phyloP scores from a whole-genome alignment of 2,113 vertebrate species.

The Glaucidium brasilianum region DNA sequence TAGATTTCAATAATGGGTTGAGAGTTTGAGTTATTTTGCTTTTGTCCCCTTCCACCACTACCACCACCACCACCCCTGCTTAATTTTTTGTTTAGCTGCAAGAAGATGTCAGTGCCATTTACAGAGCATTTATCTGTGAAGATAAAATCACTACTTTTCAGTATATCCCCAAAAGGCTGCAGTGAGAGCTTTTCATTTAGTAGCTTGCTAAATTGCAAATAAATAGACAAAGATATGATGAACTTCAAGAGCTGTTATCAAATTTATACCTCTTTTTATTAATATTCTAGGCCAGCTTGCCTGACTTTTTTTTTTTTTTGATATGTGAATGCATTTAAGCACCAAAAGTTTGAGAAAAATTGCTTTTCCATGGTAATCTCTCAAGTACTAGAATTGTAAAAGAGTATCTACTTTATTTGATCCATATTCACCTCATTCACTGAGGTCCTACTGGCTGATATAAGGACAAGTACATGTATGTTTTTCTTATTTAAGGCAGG shows the following conservation, averaged over 20 bases:
- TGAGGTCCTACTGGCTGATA: neutral
- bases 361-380: neutral
- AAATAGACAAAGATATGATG: neutral
- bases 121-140: neutral
- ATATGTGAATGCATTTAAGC: neutral
- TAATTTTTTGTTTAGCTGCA: neutral
- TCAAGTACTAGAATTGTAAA: neutral
- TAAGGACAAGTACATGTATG: accelerated
- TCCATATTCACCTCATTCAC: neutral
- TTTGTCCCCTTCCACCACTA: neutral
- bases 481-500: neutral
- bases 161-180: neutral
- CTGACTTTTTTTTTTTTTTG: neutral
- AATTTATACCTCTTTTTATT: neutral
- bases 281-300: neutral
- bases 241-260: neutral
- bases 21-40: neutral
- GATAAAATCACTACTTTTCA: neutral
- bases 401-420: neutral
- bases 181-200: neutral
- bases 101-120: neutral
- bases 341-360: neutral
- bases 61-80: neutral
- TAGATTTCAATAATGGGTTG: neutral
- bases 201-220: neutral